A percentile compares a stretch with the other conserved stretches of the same genome.
Conservation (phyloP, 1,140 invertebrate species). For the Muscidifurax raptorellus region DNA sequence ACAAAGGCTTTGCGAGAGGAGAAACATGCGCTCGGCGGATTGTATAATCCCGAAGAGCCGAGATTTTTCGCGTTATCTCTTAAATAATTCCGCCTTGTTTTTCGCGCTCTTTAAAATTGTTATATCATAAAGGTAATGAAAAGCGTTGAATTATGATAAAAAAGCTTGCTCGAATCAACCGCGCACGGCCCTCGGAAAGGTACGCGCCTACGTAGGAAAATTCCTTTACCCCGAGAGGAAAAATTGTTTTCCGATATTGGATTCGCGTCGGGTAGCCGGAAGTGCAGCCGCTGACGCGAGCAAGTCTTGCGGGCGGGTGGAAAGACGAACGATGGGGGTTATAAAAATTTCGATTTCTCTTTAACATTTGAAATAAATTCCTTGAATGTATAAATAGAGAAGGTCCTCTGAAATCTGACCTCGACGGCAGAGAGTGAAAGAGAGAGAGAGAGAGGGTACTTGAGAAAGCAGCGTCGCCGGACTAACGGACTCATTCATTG, state of each 20-base stretch:
- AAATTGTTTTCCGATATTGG: slow-evolving; percentile 74
- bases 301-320: background rate
- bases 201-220: slow-evolving; percentile 53
- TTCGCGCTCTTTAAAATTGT: background rate
- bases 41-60: background rate
- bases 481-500: slow-evolving; percentile 73
- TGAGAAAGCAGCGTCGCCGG: slow-evolving; percentile 56
- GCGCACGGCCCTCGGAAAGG: too few relatives aligned
- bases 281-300: slow-evolving; percentile 65
- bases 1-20: background rate
- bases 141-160: too few relatives aligned
- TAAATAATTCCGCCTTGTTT: background rate
- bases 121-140: too few relatives aligned
- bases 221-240: slow-evolving; percentile 64
- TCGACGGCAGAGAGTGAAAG: slow-evolving; percentile 53
- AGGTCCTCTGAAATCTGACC: background rate
- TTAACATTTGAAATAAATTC: background rate
- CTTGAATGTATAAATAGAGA: background rate
- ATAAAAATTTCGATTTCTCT: too few relatives aligned
- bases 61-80: slow-evolving; percentile 16
- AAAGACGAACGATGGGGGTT: background rate
- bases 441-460: slow-evolving; percentile 59
- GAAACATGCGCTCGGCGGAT: background rate
- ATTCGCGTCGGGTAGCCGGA: slow-evolving; percentile 67
- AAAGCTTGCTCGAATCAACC: background rate